A percentile compares a stretch with the other conserved stretches of the same genome.
phyloP scores from a whole-genome alignment of 2,797 vertebrate genomes.

The Brachymystax lenok region DNA sequence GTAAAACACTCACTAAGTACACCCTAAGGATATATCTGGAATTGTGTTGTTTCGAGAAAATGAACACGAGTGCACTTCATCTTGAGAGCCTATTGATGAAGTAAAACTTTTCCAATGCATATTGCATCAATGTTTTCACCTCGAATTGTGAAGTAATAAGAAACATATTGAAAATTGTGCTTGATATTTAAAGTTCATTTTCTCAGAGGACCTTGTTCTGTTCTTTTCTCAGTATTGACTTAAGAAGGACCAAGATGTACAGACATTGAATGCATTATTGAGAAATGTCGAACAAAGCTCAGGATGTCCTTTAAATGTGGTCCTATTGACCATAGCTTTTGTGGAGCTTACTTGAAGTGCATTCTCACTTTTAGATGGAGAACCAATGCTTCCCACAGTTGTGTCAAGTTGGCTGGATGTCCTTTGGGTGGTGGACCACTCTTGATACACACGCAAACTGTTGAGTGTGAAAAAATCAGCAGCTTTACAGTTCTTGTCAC shows the following conservation, averaged over 20 bases:
- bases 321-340: conserved; percentile 42
- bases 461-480: no score
- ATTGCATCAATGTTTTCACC: conserved; percentile 20
- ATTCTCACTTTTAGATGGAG: conserved; percentile 38
- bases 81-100: conserved; percentile 54
- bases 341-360: conserved; percentile 29
- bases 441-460: no score
- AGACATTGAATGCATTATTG: neutral
- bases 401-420: no score
- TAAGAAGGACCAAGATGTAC: neutral
- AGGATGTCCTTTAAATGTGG: conserved; percentile 24
- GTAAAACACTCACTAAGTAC: conserved; percentile 60
- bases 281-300: conserved; percentile 27
- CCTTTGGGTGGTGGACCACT: no score
- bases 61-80: conserved; percentile 49
- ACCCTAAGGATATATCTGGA: conserved; percentile 60
- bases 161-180: conserved; percentile 5
- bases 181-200: neutral
- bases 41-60: conserved; percentile 58
- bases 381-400: neutral
- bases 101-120: conserved; percentile 44
- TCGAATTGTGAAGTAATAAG: conserved; percentile 33
- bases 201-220: neutral
- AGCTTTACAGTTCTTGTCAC: no score
- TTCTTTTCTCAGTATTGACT: neutral